Percentiles rank a stretch among this genome's conserved stretches.
Conservation (phyloP, 2,113 vertebrate genomes). For the Brachypteracias leptosomus region DNA sequence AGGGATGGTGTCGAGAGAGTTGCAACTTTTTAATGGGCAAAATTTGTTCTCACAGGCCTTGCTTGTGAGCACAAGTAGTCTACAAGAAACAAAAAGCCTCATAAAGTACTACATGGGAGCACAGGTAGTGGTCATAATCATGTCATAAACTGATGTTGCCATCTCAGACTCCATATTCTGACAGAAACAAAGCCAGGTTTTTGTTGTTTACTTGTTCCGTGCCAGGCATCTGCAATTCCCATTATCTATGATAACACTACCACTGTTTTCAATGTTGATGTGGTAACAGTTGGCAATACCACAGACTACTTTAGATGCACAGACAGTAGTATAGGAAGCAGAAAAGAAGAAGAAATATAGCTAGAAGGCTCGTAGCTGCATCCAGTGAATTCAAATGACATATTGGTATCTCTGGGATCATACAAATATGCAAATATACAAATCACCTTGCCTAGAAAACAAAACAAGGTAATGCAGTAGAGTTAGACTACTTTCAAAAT, state of each 20-base stretch:
- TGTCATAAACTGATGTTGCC: neutral
- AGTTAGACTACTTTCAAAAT: neutral
- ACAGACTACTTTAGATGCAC: neutral
- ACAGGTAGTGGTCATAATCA: neutral
- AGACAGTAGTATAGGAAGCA: neutral
- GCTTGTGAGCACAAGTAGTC: neutral
- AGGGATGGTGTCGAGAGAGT: neutral
- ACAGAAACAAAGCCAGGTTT: neutral
- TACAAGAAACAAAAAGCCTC: neutral
- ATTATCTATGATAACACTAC: neutral
- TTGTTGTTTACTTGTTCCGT: neutral
- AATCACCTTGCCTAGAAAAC: neutral
- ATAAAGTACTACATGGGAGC: neutral
- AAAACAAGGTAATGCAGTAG: neutral
- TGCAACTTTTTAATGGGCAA: neutral
- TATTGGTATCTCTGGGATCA: fast-evolving
- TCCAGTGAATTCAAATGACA: neutral
- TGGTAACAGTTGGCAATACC: neutral
- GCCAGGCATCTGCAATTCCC: neutral
- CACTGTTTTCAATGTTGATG: neutral
- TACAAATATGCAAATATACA: neutral
- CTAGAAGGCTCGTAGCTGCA: neutral
- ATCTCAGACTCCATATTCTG: neutral
- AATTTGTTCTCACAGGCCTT: neutral
- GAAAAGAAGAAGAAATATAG: neutral